Evolutionary conservation across 2,113 vertebrate species (phyloP).

Genomic region (Neolamprologus kungweensis): DNA sequence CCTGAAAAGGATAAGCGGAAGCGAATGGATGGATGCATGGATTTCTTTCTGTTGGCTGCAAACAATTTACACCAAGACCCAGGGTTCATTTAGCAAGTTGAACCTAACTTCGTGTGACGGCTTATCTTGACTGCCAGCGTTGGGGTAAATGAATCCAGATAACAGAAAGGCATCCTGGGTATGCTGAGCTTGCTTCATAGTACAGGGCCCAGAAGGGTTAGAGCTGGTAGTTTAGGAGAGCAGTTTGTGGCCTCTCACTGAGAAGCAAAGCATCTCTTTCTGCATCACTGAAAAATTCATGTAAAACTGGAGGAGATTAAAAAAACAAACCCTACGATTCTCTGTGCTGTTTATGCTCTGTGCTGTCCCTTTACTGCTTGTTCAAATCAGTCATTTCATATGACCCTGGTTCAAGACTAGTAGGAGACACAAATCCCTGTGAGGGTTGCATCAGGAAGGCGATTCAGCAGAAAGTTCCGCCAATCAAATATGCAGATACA

Average conservation of each 20-base stretch:
- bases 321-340: neutral
- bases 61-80: neutral
- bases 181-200: neutral
- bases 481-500: neutral
- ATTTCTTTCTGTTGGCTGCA: neutral
- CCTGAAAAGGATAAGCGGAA: neutral
- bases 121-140: fast-evolving
- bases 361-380: fast-evolving
- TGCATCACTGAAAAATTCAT: neutral
- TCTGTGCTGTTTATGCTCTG: neutral
- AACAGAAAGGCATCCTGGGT: neutral
- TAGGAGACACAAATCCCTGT: neutral
- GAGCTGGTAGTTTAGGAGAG: neutral
- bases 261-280: neutral
- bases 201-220: neutral
- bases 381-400: neutral
- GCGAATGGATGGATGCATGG: neutral
- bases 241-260: fast-evolving
- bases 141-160: neutral
- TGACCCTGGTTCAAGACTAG: neutral
- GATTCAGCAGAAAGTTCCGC: neutral
- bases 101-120: fast-evolving
- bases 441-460: neutral
- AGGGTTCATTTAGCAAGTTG: fast-evolving
- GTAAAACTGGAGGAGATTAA: neutral